A percentile compares a stretch with the other conserved stretches of the same genome.
phyloP scores from a whole-genome alignment of 2,113 vertebrate genomes.

The Anguilla rostrata region DNA sequence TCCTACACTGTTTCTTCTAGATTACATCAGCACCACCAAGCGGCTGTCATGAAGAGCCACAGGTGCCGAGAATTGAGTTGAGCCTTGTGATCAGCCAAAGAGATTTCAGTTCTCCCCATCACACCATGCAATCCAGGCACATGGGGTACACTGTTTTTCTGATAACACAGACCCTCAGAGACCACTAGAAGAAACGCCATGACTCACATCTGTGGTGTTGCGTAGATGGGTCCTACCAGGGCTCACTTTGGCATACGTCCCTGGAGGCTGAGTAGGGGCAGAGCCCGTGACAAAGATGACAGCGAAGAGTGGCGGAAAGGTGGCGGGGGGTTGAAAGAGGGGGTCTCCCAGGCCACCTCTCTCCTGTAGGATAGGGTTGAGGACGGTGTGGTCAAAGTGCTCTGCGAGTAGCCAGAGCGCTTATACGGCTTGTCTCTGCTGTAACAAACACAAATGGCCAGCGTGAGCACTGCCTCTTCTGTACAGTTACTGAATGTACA shows the following conservation, averaged over 20 bases:
- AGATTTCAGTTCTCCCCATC: background rate
- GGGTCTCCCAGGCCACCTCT: constrained; percentile 51
- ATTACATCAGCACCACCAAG: no score
- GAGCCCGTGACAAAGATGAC: constrained; percentile 44
- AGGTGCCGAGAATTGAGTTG: no score
- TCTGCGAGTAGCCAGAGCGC: constrained; percentile 22
- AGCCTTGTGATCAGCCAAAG: background rate
- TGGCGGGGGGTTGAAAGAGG: constrained; percentile 53
- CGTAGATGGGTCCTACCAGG: background rate
- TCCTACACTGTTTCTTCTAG: no score
- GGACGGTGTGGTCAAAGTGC: constrained; percentile 36
- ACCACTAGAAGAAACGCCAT: background rate
- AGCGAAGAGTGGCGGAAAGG: constrained; percentile 52
- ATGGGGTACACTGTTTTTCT: no score
- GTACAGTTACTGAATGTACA: background rate
- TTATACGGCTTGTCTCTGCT: background rate
- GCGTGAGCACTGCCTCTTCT: background rate
- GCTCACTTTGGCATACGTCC: constrained; percentile 3
- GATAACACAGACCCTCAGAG: no score
- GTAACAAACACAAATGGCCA: background rate
- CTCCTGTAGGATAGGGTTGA: constrained; percentile 36
- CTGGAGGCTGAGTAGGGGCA: background rate
- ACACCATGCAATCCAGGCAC: no score
- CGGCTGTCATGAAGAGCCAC: no score
- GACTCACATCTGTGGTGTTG: background rate